Conservation (phyloP, 2,113 vertebrate genomes). For the Cyanoramphus novaezelandiae region DNA sequence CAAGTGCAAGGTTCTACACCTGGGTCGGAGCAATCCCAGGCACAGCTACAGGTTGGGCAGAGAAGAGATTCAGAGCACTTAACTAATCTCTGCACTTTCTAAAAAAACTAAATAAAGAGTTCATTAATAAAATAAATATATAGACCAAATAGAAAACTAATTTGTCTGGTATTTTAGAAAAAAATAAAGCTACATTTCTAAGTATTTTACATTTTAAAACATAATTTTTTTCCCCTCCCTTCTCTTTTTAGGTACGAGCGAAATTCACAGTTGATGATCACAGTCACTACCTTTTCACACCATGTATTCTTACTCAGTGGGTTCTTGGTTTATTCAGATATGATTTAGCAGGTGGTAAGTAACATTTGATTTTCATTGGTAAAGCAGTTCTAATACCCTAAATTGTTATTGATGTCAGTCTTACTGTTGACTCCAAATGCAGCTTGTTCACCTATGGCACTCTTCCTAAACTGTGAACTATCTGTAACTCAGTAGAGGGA, state of each 20-base stretch:
- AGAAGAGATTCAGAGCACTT: no score
- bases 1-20: no score
- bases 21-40: no score
- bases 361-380: not conserved
- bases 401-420: not conserved
- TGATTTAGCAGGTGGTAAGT: constrained; percentile 88
- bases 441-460: not conserved
- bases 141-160: not conserved
- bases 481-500: not conserved
- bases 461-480: not conserved
- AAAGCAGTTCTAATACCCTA: not conserved
- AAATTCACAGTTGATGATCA: constrained; percentile 93
- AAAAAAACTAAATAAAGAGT: not conserved
- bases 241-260: constrained; percentile 81
- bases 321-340: constrained; percentile 94
- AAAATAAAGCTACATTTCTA: not conserved
- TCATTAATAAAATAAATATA: not conserved
- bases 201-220: not conserved
- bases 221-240: not conserved
- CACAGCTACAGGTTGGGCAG: no score
- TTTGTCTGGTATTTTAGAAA: not conserved
- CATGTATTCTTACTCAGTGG: constrained; percentile 95
- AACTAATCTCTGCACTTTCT: not conserved
- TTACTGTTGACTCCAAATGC: not conserved
- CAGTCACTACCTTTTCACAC: constrained; percentile 96